Evolutionary conservation across 1,140 invertebrate genomes (phyloP).

Genomic region (Papilio xuthus): DNA sequence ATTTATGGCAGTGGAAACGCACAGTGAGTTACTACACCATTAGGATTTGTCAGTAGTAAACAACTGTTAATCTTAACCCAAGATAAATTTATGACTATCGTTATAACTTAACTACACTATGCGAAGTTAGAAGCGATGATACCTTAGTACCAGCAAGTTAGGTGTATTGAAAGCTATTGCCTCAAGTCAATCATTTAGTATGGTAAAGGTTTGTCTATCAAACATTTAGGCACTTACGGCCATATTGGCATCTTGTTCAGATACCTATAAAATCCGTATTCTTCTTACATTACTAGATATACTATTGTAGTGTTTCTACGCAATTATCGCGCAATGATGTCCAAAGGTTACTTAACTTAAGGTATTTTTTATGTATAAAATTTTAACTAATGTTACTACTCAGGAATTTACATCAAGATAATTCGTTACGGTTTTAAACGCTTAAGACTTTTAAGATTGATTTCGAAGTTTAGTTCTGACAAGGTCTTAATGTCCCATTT

Average conservation of each 20-base stretch:
- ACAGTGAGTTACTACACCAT: neutral
- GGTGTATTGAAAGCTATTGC: neutral
- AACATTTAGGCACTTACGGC: neutral
- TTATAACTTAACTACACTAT: neutral
- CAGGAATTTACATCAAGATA: no score
- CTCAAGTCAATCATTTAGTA: neutral
- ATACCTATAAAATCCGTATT: neutral
- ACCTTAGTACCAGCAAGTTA: neutral
- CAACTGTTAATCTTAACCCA: neutral
- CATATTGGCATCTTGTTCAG: neutral
- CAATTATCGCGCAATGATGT: no score
- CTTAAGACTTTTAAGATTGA: neutral
- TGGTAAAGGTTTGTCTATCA: neutral
- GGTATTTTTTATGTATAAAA: no score
- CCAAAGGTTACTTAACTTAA: neutral
- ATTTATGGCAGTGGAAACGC: no score
- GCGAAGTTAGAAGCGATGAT: neutral
- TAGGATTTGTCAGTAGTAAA: neutral
- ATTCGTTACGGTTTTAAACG: neutral
- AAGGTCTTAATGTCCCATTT: neutral
- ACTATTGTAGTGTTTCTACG: no score
- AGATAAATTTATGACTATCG: neutral
- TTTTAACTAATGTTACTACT: no score
- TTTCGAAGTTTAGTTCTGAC: neutral
- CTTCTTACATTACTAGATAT: neutral